A percentile compares a stretch with the other conserved stretches of the same genome.
Conservation (phyloP, 2,113 vertebrate species). For the Hippocampus guttulatus region DNA sequence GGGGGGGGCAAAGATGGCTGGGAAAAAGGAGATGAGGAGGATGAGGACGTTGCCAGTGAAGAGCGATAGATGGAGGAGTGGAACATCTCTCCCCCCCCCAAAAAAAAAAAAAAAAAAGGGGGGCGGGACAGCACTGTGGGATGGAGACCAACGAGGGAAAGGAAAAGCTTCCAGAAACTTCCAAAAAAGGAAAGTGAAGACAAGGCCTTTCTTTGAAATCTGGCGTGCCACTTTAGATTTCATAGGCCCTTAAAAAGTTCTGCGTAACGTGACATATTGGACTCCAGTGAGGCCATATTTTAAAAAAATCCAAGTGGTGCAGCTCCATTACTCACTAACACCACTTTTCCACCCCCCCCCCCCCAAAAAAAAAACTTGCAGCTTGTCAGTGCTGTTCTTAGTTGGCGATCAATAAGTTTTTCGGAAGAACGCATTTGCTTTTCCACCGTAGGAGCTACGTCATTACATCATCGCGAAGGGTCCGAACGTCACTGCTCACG, state of each 20-base stretch:
- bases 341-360: too few species aligned
- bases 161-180: conserved; percentile 12
- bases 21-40: not conserved
- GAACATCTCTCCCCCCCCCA: not conserved
- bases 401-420: too few species aligned
- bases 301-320: not conserved
- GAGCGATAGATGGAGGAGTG: conserved; percentile 6
- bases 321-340: not conserved
- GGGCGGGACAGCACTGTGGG: not conserved
- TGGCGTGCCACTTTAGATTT: not conserved
- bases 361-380: too few species aligned
- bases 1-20: not conserved
- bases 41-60: not conserved
- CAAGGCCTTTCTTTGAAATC: conserved; percentile 1
- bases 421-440: too few species aligned
- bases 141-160: conserved; percentile 6
- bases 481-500: too few species aligned
- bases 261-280: not conserved
- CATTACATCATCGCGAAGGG: too few species aligned
- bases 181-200: conserved; percentile 24
- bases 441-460: too few species aligned
- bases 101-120: not conserved
- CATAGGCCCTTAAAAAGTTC: not conserved
- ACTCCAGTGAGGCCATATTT: conserved; percentile 4
- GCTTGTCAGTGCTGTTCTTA: too few species aligned